phyloP scores from a whole-genome alignment of 1,140 invertebrate species.

The Megalonaias nervosa region DNA sequence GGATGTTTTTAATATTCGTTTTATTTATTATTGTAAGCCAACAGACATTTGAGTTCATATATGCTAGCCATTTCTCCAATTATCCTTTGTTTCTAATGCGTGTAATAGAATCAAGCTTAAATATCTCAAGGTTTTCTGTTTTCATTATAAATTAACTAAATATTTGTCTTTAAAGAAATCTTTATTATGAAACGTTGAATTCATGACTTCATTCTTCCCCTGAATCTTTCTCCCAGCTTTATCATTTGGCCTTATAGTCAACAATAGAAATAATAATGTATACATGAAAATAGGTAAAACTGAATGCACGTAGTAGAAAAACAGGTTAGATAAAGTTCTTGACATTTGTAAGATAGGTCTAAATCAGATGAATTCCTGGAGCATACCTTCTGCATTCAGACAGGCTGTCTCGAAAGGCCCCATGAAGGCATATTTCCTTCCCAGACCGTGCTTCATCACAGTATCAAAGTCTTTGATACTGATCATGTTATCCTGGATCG shows the following conservation, averaged over 20 bases:
- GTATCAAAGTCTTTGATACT: conserved; percentile 91
- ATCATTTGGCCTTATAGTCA: not conserved
- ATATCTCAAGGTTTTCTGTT: not conserved
- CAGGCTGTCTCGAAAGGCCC: conserved; percentile 95
- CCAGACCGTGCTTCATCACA: conserved; percentile 95
- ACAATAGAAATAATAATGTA: not conserved
- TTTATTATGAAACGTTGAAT: no score
- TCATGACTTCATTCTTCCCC: no score
- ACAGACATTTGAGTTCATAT: not conserved
- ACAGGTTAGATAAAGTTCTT: not conserved
- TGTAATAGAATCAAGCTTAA: not conserved
- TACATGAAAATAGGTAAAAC: not conserved
- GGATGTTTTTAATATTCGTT: not conserved
- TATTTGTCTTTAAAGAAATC: no score
- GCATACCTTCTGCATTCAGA: conserved; percentile 82
- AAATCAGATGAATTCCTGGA: not conserved
- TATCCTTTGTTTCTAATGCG: conserved; percentile 34
- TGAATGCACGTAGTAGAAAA: not conserved
- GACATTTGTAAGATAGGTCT: not conserved
- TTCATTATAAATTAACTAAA: no score
- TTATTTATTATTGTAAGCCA: not conserved
- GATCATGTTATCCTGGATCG: conserved; percentile 77
- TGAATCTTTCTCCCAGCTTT: no score
- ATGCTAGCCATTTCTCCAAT: not conserved
- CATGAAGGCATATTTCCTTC: conserved; percentile 94